phyloP scores from a whole-genome alignment of 2,797 vertebrate species.

The Aulostomus chinensis region DNA sequence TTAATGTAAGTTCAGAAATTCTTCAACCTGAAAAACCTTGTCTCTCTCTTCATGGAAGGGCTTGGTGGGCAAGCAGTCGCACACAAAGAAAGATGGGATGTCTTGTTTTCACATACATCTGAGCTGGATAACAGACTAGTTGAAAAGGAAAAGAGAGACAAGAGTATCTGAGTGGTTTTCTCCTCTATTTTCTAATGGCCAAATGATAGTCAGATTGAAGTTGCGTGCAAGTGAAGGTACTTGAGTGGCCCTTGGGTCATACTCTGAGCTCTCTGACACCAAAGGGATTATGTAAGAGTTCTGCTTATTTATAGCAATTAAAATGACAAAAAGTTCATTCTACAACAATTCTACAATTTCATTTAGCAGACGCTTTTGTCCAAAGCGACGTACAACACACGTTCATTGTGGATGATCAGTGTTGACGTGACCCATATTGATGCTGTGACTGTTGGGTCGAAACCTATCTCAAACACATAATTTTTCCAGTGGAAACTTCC shows the following conservation, averaged over 20 bases:
- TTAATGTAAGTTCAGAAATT: conserved; percentile 9
- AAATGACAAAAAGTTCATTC: conserved; percentile 16
- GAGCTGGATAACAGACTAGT: neutral
- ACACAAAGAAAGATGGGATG: conserved; percentile 7
- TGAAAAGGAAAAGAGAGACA: conserved; percentile 8
- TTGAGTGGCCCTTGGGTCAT: conserved; percentile 7
- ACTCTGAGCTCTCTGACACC: conserved; percentile 1
- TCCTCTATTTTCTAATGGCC: conserved; percentile 10
- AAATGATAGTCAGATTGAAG: conserved; percentile 34
- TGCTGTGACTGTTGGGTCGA: no score
- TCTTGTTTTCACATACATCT: neutral
- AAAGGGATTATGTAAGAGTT: neutral
- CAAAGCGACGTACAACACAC: no score
- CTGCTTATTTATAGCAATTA: conserved; percentile 1
- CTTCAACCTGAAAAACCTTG: neutral
- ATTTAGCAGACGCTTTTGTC: no score
- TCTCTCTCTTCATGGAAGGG: neutral
- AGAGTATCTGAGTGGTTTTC: neutral
- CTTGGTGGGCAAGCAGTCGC: conserved; percentile 14
- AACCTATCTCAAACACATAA: conserved; percentile 2
- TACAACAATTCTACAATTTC: no score
- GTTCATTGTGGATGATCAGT: neutral
- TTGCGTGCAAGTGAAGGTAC: conserved; percentile 32
- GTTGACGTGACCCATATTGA: conserved; percentile 25
- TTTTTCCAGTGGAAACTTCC: conserved; percentile 16